Evolutionary conservation across 1,140 invertebrate genomes (phyloP).

Genomic region (Bombyx mandarina): DNA sequence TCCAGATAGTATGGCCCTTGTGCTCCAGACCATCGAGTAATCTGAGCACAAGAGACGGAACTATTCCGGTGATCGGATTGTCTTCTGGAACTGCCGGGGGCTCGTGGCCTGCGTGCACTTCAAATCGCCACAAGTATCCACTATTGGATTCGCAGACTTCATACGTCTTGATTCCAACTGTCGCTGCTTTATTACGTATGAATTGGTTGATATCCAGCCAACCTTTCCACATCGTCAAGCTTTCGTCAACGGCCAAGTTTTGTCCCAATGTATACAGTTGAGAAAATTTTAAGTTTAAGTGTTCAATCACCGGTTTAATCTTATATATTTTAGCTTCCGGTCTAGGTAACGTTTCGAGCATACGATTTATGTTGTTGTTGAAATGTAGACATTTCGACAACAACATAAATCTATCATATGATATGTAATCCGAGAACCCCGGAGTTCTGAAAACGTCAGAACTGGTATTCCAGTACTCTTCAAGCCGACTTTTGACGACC

Average conservation of each 20-base stretch:
- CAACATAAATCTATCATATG: conserved; percentile 4
- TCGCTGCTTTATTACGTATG: conserved; percentile 16
- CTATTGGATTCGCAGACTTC: conserved; percentile 22
- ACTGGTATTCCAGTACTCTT: conserved; percentile 16
- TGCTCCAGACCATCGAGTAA: conserved; percentile 20
- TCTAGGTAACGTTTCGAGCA: conserved; percentile 6
- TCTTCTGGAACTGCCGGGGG: conserved; percentile 6
- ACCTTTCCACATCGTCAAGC: conserved; percentile 16
- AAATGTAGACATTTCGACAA: conserved; percentile 21
- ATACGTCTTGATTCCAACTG: conserved; percentile 19
- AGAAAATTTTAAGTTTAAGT: conserved; percentile 21
- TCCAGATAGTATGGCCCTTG: conserved; percentile 15
- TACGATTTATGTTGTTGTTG: background rate
- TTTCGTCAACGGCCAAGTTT: conserved; percentile 20
- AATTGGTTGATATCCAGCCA: conserved; percentile 13
- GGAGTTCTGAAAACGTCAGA: conserved; percentile 14
- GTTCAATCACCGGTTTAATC: conserved; percentile 17
- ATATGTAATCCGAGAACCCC: conserved; percentile 10
- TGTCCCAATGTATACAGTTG: conserved; percentile 4
- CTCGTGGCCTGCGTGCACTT: background rate
- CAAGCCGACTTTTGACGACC: conserved; percentile 9
- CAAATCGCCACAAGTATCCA: conserved; percentile 4
- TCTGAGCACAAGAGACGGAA: too few relatives aligned
- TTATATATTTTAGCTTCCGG: conserved; percentile 9
- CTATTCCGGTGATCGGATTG: conserved; percentile 14